Conservation (phyloP, 2,113 vertebrate species). For the Mohoua ochrocephala region DNA sequence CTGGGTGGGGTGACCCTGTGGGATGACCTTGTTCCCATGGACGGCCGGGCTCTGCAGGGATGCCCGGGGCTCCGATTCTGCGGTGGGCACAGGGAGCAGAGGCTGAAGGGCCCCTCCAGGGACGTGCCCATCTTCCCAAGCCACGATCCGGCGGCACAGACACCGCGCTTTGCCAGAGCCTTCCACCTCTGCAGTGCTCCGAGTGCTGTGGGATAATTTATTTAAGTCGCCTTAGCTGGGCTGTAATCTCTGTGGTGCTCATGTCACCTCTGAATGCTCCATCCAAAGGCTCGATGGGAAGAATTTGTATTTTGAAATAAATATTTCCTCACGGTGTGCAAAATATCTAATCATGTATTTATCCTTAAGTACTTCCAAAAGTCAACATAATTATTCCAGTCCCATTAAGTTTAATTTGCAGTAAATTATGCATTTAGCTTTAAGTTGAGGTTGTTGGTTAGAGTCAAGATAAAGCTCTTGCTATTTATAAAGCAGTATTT, state of each 20-base stretch:
- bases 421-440: slow-evolving; percentile 68
- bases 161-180: accelerated
- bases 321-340: slow-evolving; percentile 63
- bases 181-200: background rate
- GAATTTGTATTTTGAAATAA: slow-evolving; percentile 57
- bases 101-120: background rate
- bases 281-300: slow-evolving; percentile 22
- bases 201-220: background rate
- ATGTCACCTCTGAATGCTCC: slow-evolving; percentile 1
- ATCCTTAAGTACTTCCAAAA: slow-evolving; percentile 70
- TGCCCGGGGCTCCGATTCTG: accelerated
- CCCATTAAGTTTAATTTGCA: slow-evolving; percentile 72
- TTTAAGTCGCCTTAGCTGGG: background rate
- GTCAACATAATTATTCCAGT: slow-evolving; percentile 72
- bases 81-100: accelerated
- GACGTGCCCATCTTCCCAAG: background rate
- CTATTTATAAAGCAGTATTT: slow-evolving; percentile 51
- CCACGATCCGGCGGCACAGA: accelerated
- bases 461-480: slow-evolving; percentile 30
- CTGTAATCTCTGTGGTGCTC: background rate
- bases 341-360: slow-evolving; percentile 71
- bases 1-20: background rate
- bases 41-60: background rate
- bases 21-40: accelerated
- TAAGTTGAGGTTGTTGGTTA: slow-evolving; percentile 55